Base-by-base conservation (phyloP, 2,797 vertebrate genomes). In the Schizopygopsis pylzovi region DNA sequence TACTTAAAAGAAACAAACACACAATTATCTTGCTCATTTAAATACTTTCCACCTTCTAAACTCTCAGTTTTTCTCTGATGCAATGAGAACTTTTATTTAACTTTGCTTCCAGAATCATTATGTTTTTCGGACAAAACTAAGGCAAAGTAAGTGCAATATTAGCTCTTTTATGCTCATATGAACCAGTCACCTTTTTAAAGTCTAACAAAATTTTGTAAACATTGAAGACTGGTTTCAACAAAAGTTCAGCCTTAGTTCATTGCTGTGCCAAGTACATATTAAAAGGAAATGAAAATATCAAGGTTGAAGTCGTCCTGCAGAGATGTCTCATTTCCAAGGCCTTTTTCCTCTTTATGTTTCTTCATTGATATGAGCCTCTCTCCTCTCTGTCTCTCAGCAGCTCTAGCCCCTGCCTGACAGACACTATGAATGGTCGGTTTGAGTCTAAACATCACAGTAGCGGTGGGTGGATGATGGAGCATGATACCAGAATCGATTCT, bases 401-500 rank as follows among this genome's bases (percentile, higher is more conserved):
- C 67, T 79, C 41, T 39, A 73, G 56, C 33, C 63, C 18, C 79
- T 67, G 54, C 47, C 81, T 43, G 37, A 63, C 47, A 72, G 45
- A 82, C 47, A 37, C 78, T 70, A 18, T 78, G 79, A 80, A 79
- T 67, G 79, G 79, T 72, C 49, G 41, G 75, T 85, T 67, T 33
- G 59, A 45, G 54, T 79, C 63, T 67, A 85, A 85, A 84, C 79
- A 79, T 67, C 39, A 92, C 88, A 89, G 84, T 79, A 86, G 87
- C 88, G 85, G 86, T 87, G 90, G 92, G 91, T 90, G 87, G 91
- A 94, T 93, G 92, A 89, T 91, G 88, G 88, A 85, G 86, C 11
- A 45, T 87, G 90, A 91, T 90, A 91, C 87, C 85, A 78, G 89
- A 93, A 94, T 94, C 91, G 92, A 92, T 93, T 94, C 92, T 85